Evolutionary conservation across 2,888 invertebrate species (phyloP), one percentile per base, ranked within the genome.

Genomic region (Diarsia brunnea): DNA sequence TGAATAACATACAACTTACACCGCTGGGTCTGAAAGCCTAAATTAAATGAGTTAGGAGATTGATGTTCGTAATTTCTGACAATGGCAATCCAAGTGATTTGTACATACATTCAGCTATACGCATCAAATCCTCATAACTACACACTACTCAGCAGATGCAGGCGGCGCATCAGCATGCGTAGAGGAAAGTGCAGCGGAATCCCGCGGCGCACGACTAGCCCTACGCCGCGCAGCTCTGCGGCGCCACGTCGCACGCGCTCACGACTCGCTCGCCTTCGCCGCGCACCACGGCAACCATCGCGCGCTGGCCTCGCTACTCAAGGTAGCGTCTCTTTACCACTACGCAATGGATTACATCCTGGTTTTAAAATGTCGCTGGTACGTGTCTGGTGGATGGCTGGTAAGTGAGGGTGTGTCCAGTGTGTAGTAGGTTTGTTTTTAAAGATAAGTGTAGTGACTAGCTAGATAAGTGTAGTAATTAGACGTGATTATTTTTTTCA

Each of bases 161-260:
- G 93, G 93, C 12, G 88, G 89, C 2, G 95, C 95, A 0, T 90
- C 94, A 12, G 93, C 94, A 2, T 94, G 95, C 71, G 94, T 95
- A 2, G 96, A 96, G 73, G 96, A 96, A 73, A 92, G 89, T 1
- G 94, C 95, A 1, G 94, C 94, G 43, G 96, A 96, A 77, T 92
- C 94, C 0, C 92, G 96, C 0, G 95, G 95, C 0, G 94, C 95
- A 2, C 88, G 96, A 1, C 87, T 96, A 10, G 95, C 95, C 27
- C 82, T 95, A 21, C 94, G 96, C 0, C 91, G 95, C 14, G 96
- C 95, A 0, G 95, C 96, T 14, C 83, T 96, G 69, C 90, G 96
- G 16, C 88, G 96, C n/a, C 95, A 95, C 55, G 94, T 96, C 11
- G 93, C 91, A 5, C 91, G 93, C 8, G 95, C 94, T 0, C 92